Evolutionary conservation across 1,140 invertebrate species (phyloP), one percentile per base, ranked within the genome.

Genomic region (Hyles euphorbiae): DNA sequence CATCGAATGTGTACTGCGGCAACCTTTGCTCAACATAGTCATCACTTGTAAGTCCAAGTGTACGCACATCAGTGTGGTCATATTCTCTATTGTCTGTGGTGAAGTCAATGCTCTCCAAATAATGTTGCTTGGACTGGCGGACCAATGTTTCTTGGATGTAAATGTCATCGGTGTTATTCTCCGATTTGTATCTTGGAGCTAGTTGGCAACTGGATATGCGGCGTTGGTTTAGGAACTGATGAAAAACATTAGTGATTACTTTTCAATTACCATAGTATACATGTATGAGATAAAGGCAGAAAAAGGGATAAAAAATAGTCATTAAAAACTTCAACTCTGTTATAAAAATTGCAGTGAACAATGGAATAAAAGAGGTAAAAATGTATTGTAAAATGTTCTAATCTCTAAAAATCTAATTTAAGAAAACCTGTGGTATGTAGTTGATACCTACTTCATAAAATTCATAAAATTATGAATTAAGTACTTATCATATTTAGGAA

Each of bases 201-300:
- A 72, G 59, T 54, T 79, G 81, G 67, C 72, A 86, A 57, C 83
- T 86, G 11, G 82, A 88, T 63, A 88, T 85, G 50, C 76, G 83
- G 45, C 85, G 77, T 48, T 62, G 72, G 56, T 73, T 72, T n/a
- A 87, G 64, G 49, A 85, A 85, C 83, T 86, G 70, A 62, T n/a
- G 82, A 82, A 61, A 65, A 56, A 43, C 53, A 46, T 32, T 8
- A 47, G 22, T 22, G 22, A 22, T 22, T 22, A 22, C 0, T 22
- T 22, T 22, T 22, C 22, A 22, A 22, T 22, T 22, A 22, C 22
- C 36, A 40, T 40, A 40, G 36, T 40, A 2, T 40, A 22, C 2
- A 22, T 22, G 22, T 22, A 22, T 22, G 22, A 22, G 22, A 22
- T 22, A 22, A 22, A 22, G 22, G 22, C 22, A 22, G 22, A 22